Conservation (phyloP, 2,797 vertebrate species). For the Lutjanus campechanus region DNA sequence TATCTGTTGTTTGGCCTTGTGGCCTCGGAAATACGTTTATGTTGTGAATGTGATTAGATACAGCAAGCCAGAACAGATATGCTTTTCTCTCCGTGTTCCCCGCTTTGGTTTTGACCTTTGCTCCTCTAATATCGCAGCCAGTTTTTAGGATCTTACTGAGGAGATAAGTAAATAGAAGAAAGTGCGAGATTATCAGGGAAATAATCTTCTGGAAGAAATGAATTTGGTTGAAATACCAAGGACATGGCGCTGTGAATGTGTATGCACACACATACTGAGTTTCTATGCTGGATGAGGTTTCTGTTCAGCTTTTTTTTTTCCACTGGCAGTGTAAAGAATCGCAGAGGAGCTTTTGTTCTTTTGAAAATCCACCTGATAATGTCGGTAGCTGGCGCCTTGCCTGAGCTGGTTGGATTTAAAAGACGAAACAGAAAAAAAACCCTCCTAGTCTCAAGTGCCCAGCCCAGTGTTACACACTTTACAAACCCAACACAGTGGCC, state of each 20-base stretch:
- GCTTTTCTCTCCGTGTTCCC: slow-evolving; percentile 42
- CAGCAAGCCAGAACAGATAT: slow-evolving; percentile 45
- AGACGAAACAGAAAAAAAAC: slow-evolving; percentile 37
- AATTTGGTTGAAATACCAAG: slow-evolving; percentile 62
- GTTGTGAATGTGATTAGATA: slow-evolving; percentile 66
- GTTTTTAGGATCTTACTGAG: slow-evolving; percentile 54
- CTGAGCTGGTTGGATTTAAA: slow-evolving; percentile 74
- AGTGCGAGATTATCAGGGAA: slow-evolving; percentile 69
- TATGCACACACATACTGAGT: slow-evolving; percentile 7
- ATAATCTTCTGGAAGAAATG: slow-evolving; percentile 69
- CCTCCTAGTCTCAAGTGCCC: slow-evolving; percentile 50
- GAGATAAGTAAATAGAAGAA: slow-evolving; percentile 74
- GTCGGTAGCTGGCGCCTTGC: slow-evolving; percentile 65
- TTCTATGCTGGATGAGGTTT: slow-evolving; percentile 44
- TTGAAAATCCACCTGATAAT: slow-evolving; percentile 80
- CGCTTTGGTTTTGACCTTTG: slow-evolving; percentile 70
- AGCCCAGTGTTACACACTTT: slow-evolving; percentile 56
- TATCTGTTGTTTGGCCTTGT: slow-evolving; percentile 52
- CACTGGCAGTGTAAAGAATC: slow-evolving; percentile 60
- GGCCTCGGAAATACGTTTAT: slow-evolving; percentile 55
- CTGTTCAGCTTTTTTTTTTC: slow-evolving; percentile 46
- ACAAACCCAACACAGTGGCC: slow-evolving; percentile 65
- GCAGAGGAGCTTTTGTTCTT: slow-evolving; percentile 77
- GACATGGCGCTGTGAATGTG: slow-evolving; percentile 24
- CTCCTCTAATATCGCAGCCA: slow-evolving; percentile 42